phyloP scores from a whole-genome alignment of 2,888 invertebrate genomes.

The Scaptomyza flava region DNA sequence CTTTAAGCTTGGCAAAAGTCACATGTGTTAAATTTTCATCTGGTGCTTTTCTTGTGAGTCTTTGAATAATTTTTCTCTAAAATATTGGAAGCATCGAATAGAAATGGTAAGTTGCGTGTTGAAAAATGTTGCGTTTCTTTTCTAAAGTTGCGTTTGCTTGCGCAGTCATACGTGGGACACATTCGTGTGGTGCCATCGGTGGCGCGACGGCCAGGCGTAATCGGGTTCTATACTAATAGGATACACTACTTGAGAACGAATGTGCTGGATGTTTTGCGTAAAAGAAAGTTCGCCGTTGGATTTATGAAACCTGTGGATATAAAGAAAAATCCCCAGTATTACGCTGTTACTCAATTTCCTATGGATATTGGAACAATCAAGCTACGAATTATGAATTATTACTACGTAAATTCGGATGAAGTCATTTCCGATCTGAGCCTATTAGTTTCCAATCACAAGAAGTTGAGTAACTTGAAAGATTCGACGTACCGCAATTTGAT shows the following conservation, averaged over 20 bases:
- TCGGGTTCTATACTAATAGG: slow-evolving; percentile 40
- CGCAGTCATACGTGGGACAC: not conserved
- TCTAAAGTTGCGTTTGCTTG: not conserved
- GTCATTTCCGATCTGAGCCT: slow-evolving; percentile 32
- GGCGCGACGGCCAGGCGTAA: not conserved
- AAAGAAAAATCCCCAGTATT: slow-evolving; percentile 29
- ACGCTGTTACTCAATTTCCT: slow-evolving; percentile 17
- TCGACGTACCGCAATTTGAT: slow-evolving; percentile 28
- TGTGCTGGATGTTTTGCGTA: slow-evolving; percentile 39
- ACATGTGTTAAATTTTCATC: not conserved
- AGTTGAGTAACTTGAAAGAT: slow-evolving; percentile 10
- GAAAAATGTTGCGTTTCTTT: not conserved
- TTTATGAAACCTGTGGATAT: slow-evolving; percentile 52
- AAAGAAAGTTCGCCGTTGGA: slow-evolving; percentile 41
- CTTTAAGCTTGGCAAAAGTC: too few species aligned
- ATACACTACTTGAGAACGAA: slow-evolving; percentile 44
- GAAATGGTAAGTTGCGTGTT: not conserved
- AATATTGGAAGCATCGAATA: not conserved
- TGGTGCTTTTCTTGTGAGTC: too few species aligned
- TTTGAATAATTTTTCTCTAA: too few species aligned
- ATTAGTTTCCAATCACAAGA: slow-evolving; percentile 35
- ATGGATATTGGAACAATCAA: slow-evolving; percentile 53
- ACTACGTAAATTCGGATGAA: slow-evolving; percentile 24
- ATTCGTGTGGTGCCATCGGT: slow-evolving; percentile 3
- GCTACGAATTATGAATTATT: slow-evolving; percentile 38